Evolutionary conservation across 2,113 vertebrate species (phyloP).

Genomic region (Peromyscus californicus): DNA sequence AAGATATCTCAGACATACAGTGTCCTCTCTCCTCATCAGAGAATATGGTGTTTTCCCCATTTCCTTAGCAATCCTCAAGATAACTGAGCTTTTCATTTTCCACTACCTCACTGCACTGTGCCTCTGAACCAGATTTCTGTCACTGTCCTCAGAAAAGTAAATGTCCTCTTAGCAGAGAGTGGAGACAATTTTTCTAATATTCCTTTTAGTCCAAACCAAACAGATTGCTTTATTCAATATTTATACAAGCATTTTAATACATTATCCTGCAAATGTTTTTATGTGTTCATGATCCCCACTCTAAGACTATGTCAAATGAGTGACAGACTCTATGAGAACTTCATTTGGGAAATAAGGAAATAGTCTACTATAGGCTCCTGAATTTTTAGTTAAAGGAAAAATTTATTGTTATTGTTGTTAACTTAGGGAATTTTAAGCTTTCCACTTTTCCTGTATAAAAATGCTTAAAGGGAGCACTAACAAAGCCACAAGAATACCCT

Average conservation of each 20-base stretch:
- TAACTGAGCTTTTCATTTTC: background rate
- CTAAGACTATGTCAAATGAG: constrained; percentile 10
- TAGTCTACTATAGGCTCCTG: background rate
- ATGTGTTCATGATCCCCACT: background rate
- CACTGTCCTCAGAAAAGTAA: background rate
- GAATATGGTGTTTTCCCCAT: background rate
- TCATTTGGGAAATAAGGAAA: constrained; percentile 10
- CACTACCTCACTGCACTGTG: background rate
- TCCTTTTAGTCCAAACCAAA: constrained; percentile 7
- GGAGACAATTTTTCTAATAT: constrained; percentile 11
- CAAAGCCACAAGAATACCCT: constrained; percentile 14
- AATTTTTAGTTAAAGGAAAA: constrained; percentile 33
- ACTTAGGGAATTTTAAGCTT: constrained; percentile 54
- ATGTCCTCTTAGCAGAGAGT: background rate
- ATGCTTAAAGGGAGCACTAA: background rate
- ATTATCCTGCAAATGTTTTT: constrained; percentile 35
- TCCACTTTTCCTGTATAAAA: background rate
- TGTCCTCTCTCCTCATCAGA: background rate
- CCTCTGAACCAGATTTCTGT: background rate
- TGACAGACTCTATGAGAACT: background rate
- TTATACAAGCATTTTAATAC: constrained; percentile 40
- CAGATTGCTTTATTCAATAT: constrained; percentile 17
- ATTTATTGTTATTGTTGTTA: background rate
- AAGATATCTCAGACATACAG: background rate
- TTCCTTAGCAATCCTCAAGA: constrained; percentile 5